These are phyloP conservation scores for Dromiciops gliroides DNA, from an alignment of 2,113 vertebrate genomes.

Conservation along the genomic window DNA sequence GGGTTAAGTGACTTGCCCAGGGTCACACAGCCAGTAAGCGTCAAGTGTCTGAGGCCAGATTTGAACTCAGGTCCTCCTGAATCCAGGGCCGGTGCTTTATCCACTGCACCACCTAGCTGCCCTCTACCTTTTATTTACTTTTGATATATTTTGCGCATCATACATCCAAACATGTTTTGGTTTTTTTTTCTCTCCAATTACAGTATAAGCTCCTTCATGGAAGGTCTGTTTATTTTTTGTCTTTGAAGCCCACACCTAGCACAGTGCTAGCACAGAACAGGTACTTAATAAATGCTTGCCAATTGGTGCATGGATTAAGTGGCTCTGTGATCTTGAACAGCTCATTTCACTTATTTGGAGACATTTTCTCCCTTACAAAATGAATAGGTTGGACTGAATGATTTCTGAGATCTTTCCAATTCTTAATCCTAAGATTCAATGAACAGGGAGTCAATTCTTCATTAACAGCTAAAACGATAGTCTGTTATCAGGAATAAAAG, in stretches of 20 bases:
- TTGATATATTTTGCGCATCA: neutral
- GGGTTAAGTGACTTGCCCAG: no score
- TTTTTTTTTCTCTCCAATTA: neutral
- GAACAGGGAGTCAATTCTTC: neutral
- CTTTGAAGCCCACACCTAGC: neutral
- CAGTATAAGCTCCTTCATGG: neutral
- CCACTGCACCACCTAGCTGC: no score
- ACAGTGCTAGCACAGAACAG: neutral
- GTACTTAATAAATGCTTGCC: neutral
- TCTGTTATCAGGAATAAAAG: neutral
- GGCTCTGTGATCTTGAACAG: neutral
- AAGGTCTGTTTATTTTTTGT: neutral
- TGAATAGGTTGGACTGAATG: neutral
- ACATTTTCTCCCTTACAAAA: slow-evolving; percentile 29
- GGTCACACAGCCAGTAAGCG: no score
- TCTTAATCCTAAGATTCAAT: neutral
- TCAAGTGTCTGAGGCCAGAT: no score
- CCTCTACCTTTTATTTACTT: no score
- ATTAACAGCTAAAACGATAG: neutral
- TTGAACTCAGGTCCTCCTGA: no score
- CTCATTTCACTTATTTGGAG: neutral
- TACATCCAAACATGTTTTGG: neutral
- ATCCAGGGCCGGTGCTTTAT: no score
- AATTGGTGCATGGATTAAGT: no score
- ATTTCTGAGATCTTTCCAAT: neutral